phyloP scores from a whole-genome alignment of 2,888 invertebrate species.

The Theristus sp. region DNA sequence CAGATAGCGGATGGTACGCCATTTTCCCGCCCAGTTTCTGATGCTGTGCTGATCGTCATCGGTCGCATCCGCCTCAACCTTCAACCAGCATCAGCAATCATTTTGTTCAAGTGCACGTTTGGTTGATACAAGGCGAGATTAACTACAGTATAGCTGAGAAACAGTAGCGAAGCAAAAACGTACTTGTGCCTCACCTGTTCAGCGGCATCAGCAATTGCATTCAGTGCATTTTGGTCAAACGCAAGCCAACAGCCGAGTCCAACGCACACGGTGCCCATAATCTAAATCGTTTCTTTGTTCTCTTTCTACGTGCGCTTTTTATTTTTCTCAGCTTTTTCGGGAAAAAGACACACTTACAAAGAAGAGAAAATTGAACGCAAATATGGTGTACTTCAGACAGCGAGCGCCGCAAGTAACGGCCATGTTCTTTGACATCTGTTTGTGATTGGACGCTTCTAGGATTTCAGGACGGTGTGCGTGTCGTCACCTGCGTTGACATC shows the following conservation, averaged over 20 bases:
- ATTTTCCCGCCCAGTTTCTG: not conserved
- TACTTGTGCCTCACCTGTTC: no score
- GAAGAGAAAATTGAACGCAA: constrained; percentile 27
- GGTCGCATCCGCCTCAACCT: constrained; percentile 10
- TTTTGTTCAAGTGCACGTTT: constrained; percentile 22
- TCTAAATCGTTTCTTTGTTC: constrained; percentile 9
- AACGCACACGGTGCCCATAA: constrained; percentile 25
- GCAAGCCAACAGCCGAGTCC: constrained; percentile 24
- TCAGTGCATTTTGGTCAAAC: constrained; percentile 24
- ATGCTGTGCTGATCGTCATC: no score
- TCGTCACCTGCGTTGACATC: no score
- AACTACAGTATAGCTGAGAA: no score
- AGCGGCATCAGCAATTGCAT: constrained; percentile 21
- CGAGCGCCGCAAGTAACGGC: constrained; percentile 25
- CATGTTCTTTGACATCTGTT: constrained; percentile 10
- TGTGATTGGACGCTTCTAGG: not conserved
- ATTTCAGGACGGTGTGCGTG: no score
- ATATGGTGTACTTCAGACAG: constrained; percentile 25
- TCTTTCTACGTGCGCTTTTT: not conserved
- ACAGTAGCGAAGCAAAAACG: no score
- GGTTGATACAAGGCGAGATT: no score
- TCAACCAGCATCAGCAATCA: constrained; percentile 21
- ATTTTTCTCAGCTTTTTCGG: not conserved
- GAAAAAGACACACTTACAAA: constrained; percentile 15
- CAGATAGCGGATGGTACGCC: constrained; percentile 16